A percentile compares a stretch with the other conserved stretches of the same genome.
Evolutionary conservation across 1,140 invertebrate genomes (phyloP).

Genomic region (fruit fly (Drosophila melanogaster)): Release_6_plus_ISO1_MT NT_033777.3:27352501-27353000

Average conservation of each 20-base stretch:
- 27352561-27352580: slow-evolving; percentile 7
- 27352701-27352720: no score
- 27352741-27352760: no score
- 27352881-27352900: slow-evolving; percentile 26
- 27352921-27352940: slow-evolving; percentile 34
- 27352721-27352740: no score
- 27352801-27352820: slow-evolving; percentile 36
- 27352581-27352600: background rate
- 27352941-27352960: slow-evolving; percentile 65
- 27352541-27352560: slow-evolving; percentile 31
- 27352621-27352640: background rate
- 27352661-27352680: no score
- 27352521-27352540: slow-evolving; percentile 80
- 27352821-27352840: slow-evolving; percentile 37
- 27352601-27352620: no score
- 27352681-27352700: no score
- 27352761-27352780: slow-evolving; percentile 1
- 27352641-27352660: background rate
- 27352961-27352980: slow-evolving; percentile 62
- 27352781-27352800: slow-evolving; percentile 12
- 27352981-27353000: slow-evolving; percentile 37
- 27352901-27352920: slow-evolving; percentile 7
- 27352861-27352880: slow-evolving; percentile 55
- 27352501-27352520: slow-evolving; percentile 49
- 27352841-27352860: slow-evolving; percentile 70